Base-by-base conservation (phyloP, 1,140 invertebrate genomes). In the Macrostomum lignano region DNA sequence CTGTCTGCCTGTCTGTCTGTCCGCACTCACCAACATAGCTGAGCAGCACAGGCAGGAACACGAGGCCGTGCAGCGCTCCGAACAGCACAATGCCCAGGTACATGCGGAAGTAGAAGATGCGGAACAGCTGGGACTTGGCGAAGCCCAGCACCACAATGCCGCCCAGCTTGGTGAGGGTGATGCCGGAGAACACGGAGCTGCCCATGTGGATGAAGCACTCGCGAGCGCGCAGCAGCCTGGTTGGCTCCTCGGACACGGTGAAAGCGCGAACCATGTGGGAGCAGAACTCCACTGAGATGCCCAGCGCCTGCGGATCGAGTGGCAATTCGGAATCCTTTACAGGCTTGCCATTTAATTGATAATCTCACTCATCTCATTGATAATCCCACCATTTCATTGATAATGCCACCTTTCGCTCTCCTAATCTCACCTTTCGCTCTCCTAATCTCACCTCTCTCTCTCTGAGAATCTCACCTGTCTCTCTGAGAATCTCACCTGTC, bases 21-120 rank as follows among this genome's bases (percentile, higher is more conserved):
- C n/a, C n/a, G n/a, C n/a, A 45, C 50, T 46, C 63, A 86, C 82
- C 82, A 48, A 81, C 71, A 65, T 84, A 84, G 61, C 77, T 84
- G 33, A 96, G 67, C 10, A 88, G 45, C 1, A 82, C 74, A 1
- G 81, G 81, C 44, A 88, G 58, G 46, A 88, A 74, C 43, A 91
- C 65, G 31, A 91, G 62, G 2, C 81, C 79, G 47, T 88, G 78
- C 0, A 70, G 48, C 1, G 78, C 76, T 9, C 82, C 79, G 42
- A 84, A 68, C 14, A 84, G 40, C 1, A 88, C 76, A 36, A 91
- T 78, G 34, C 71, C 70, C 29, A 88, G 58, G 46, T 84, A 82
- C 82, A 88, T 88, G 46, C 81, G 68, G 52, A 91, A 91, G 51
- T 86, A 91, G 46, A 79, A 91, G 25, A 91, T 65, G 56, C 74